These are phyloP conservation scores for Cordilura impudica DNA, from an alignment of 2,888 invertebrate species.

Conservation along the genomic window DNA sequence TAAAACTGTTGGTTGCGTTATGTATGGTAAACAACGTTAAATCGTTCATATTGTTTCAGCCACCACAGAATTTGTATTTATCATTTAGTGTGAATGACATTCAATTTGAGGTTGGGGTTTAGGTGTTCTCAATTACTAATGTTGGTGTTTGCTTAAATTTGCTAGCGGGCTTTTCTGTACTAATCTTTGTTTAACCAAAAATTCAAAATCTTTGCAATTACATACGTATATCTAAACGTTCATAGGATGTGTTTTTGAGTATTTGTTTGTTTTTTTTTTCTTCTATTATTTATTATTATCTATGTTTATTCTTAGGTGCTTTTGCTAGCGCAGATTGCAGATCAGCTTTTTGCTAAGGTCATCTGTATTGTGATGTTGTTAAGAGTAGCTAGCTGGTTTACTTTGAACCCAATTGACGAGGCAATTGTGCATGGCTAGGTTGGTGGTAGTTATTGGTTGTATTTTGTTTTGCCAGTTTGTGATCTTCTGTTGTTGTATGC, in stretches of 20 bases:
- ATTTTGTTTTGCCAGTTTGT: not conserved
- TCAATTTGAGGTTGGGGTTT: not conserved
- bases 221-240: not conserved
- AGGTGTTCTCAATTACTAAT: not conserved
- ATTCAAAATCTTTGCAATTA: not conserved
- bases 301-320: not conserved
- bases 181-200: not conserved
- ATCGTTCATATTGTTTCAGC: too few relatives aligned
- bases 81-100: not conserved
- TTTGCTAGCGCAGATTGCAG: conserved; percentile 12
- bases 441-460: not conserved
- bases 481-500: not conserved
- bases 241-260: not conserved
- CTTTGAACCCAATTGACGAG: not conserved
- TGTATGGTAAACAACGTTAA: not conserved
- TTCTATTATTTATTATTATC: too few relatives aligned
- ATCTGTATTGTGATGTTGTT: not conserved
- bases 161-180: not conserved
- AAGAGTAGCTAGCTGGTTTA: not conserved
- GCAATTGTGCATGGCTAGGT: not conserved
- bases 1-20: too few relatives aligned
- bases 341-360: conserved; percentile 46
- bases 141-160: not conserved
- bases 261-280: not conserved
- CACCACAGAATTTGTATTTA: too few relatives aligned